Percentiles rank a stretch among this genome's conserved stretches.
phyloP scores from a whole-genome alignment of 2,797 vertebrate species.

The Gila robusta region DNA sequence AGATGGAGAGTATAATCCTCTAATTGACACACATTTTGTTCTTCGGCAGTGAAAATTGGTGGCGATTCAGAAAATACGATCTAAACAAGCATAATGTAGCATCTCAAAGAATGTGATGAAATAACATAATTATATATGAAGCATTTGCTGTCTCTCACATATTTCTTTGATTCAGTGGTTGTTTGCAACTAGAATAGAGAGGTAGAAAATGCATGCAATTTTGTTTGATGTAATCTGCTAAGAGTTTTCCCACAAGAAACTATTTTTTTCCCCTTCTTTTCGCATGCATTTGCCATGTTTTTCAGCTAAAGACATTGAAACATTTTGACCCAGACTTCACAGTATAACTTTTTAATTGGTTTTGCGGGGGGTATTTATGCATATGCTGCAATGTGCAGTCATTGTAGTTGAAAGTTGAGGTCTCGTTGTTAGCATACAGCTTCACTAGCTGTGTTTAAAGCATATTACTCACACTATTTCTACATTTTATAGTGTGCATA shows the following conservation, averaged over 20 bases:
- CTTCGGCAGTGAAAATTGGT: conserved; percentile 39
- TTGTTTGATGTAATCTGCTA: conserved; percentile 13
- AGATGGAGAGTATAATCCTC: conserved; percentile 41
- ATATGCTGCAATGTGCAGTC: background rate
- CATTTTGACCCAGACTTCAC: background rate
- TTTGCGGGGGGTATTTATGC: conserved; percentile 12
- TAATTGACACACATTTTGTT: conserved; percentile 44
- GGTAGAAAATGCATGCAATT: background rate
- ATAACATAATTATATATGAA: conserved; percentile 33
- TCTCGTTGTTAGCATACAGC: background rate
- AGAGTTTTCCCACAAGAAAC: background rate
- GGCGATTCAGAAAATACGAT: conserved; percentile 39
- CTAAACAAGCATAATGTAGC: conserved; percentile 33
- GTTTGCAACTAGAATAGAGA: background rate
- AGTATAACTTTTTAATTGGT: conserved; percentile 28
- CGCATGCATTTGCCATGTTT: background rate
- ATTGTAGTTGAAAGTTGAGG: background rate
- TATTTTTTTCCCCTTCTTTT: background rate
- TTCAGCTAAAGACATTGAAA: background rate
- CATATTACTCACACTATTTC: background rate
- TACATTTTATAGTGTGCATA: background rate
- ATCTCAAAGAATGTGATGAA: conserved; percentile 26
- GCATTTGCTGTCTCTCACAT: background rate
- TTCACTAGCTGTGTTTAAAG: background rate
- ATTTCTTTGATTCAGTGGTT: conserved; percentile 21